Percentiles rank a stretch among this genome's conserved stretches.
Evolutionary conservation across 2,113 vertebrate species (phyloP).

Genomic region (Hemichromis elongatus): DNA sequence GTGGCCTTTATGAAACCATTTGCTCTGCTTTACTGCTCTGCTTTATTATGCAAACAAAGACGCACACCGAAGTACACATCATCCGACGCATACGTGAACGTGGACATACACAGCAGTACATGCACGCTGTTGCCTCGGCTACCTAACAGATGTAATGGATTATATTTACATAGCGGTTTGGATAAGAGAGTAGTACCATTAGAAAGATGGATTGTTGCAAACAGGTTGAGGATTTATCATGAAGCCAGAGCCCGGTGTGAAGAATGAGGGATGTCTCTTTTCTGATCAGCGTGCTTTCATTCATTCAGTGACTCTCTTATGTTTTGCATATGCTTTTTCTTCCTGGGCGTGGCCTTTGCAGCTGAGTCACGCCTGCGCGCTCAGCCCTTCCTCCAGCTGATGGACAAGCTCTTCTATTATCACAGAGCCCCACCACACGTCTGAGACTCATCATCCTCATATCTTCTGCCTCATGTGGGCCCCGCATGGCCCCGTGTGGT

Average conservation of each 20-base stretch:
- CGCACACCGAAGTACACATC: not conserved
- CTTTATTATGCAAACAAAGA: conserved; percentile 25
- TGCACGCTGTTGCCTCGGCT: not conserved
- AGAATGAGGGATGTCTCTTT: conserved; percentile 32
- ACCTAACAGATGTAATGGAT: conserved; percentile 25
- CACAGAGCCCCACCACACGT: conserved; percentile 32
- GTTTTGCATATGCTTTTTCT: conserved; percentile 4
- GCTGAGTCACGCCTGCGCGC: conserved; percentile 15
- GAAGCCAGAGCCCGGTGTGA: conserved; percentile 14
- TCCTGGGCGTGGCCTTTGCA: conserved; percentile 29
- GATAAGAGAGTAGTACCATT: conserved; percentile 46
- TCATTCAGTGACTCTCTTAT: not conserved
- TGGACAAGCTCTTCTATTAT: conserved; percentile 45
- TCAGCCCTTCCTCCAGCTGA: conserved; percentile 21
- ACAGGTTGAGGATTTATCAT: conserved; percentile 42
- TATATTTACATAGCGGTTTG: conserved; percentile 57
- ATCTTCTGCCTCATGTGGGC: conserved; percentile 31
- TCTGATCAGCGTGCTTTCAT: not conserved
- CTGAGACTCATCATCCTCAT: conserved; percentile 49
- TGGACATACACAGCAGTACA: not conserved
- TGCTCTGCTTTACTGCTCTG: conserved; percentile 30
- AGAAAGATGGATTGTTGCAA: conserved; percentile 44
- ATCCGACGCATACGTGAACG: not conserved
- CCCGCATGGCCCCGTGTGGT: not conserved
- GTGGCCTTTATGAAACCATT: conserved; percentile 43